Base-by-base conservation (phyloP, 2,113 vertebrate species). In the Chinchilla lanigera region DNA sequence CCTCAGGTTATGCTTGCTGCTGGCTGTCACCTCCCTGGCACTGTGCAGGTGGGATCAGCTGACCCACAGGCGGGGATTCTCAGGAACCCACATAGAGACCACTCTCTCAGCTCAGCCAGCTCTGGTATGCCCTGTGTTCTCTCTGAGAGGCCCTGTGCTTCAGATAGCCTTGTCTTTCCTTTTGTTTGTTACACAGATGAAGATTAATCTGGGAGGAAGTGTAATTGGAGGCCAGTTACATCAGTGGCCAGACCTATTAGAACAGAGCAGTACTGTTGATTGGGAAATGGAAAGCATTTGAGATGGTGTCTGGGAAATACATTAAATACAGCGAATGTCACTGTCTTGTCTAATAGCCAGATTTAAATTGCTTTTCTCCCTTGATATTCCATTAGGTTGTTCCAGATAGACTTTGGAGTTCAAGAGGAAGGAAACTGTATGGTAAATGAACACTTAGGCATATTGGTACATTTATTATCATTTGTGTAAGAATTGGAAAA, bases 201-300 rank as follows among this genome's bases (percentile, higher is more conserved):
- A 97, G 94, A 98, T 97, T 97, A 97, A 97, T 97, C 97, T 91
- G 94, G 86, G 97, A 94, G 91, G 95, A 97, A 96, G 89, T 96
- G 93, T 96, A 96, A 96, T 97, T 96, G 93, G 98, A 94, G 95
- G 78, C 90, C 94, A 97, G 89, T 97, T 97, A 96, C 80, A 92
- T 97, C 78, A 93, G 93, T 98, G 96, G 95, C 67, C 86, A 98
- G 83, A 96, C 95, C 94, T 97, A 38, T 97, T 96, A 98, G 96
- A 96, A 80, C 52, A 92, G 90, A 96, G 93, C 89, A 71, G 89
- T 92, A 69, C 60, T 96, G 97, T 56, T 97, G 96, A 95, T 96
- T 97, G 95, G 90, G 86, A 97, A 97, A 93, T 96, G 91, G 97
- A 96, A 97, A 95, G 56, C 97, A 95, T 96, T 97, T 96, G 94